phyloP scores from a whole-genome alignment of 2,797 vertebrate species.

The Catharus ustulatus region DNA sequence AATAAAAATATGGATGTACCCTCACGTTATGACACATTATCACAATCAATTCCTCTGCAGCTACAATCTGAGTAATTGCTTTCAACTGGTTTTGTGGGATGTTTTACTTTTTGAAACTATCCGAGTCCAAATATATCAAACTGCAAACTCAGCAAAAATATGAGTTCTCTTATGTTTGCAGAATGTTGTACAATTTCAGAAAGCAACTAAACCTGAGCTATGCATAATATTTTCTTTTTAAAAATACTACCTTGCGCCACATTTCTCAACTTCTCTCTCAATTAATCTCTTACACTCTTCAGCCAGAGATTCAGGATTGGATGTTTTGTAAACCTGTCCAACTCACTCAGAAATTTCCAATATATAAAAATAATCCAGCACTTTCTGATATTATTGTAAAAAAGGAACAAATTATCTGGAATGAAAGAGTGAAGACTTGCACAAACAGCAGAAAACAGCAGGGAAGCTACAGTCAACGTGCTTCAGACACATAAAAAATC shows the following conservation, averaged over 20 bases:
- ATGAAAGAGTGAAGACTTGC: not conserved
- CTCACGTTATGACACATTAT: not conserved
- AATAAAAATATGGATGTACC: constrained; percentile 33
- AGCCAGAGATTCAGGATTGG: not conserved
- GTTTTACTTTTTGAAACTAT: not conserved
- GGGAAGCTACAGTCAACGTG: not conserved
- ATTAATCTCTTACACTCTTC: not conserved
- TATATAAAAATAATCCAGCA: not conserved
- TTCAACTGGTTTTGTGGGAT: not conserved
- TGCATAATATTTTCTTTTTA: not conserved
- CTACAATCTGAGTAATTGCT: not conserved
- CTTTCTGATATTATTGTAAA: not conserved
- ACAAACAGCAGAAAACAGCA: not conserved
- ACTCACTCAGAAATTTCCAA: not conserved
- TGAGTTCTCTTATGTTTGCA: not conserved
- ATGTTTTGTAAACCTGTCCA: not conserved
- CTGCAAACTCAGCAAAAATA: not conserved
- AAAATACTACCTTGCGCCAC: not conserved
- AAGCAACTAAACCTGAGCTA: not conserved
- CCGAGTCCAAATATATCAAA: not conserved
- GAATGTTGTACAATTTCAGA: not conserved
- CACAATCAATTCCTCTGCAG: not conserved
- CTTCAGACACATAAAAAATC: not conserved
- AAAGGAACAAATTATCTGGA: not conserved
- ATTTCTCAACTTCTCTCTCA: not conserved